Conservation (phyloP, 2,113 vertebrate species). For the Salvelinus fontinalis region DNA sequence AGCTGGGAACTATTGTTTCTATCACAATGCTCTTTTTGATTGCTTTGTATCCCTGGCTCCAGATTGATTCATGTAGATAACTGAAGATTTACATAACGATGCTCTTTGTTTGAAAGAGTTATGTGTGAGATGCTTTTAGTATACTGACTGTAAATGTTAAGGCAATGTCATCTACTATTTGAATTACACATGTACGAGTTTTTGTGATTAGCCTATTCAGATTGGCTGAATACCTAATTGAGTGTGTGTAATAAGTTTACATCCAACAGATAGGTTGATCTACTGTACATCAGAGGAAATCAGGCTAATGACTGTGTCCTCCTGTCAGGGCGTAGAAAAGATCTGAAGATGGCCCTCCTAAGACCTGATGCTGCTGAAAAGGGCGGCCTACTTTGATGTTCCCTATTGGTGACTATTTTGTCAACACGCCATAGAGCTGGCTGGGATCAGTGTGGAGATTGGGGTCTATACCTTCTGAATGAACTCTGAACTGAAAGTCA, state of each 20-base stretch:
- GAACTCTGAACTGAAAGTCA: background rate
- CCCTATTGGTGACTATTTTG: constrained; percentile 42
- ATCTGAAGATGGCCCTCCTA: background rate
- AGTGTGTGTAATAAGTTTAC: constrained; percentile 58
- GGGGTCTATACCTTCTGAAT: constrained; percentile 13
- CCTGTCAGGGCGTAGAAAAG: constrained; percentile 12
- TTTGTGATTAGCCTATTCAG: background rate
- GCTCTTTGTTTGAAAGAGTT: constrained; percentile 41
- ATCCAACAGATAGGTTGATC: background rate
- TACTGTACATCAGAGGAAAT: constrained; percentile 30
- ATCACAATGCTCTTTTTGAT: constrained; percentile 52
- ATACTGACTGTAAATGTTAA: constrained; percentile 60
- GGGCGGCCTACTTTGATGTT: constrained; percentile 45
- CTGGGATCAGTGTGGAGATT: constrained; percentile 16
- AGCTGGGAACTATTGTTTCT: constrained; percentile 25
- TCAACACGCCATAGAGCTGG: constrained; percentile 13
- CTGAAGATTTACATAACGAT: constrained; percentile 57
- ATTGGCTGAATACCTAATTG: constrained; percentile 66
- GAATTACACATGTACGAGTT: constrained; percentile 20
- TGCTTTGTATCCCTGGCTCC: constrained; percentile 38
- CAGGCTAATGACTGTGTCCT: constrained; percentile 49
- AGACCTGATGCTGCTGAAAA: constrained; percentile 2
- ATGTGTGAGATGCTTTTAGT: constrained; percentile 51
- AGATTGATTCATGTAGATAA: constrained; percentile 60
- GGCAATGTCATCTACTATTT: constrained; percentile 65